Conservation (phyloP, 2,888 invertebrate species). For the Dione juno region DNA sequence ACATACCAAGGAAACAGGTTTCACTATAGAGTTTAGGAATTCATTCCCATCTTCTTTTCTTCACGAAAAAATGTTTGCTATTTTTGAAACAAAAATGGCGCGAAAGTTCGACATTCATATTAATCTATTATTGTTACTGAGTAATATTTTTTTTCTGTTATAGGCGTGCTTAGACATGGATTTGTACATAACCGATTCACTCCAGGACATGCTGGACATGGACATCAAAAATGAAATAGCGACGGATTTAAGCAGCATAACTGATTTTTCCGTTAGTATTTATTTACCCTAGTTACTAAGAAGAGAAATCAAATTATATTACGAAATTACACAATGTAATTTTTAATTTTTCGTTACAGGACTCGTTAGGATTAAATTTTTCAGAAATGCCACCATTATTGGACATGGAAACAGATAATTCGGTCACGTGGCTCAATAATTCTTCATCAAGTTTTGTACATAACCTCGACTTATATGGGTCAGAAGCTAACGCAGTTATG, state of each 20-base stretch:
- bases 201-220: conserved; percentile 95
- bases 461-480: conserved; percentile 87
- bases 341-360: conserved; percentile 63
- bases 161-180: conserved; percentile 85
- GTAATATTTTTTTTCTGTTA: conserved; percentile 50
- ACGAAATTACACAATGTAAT: conserved; percentile 5
- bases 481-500: conserved; percentile 90
- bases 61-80: conserved; percentile 47
- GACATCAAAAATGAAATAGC: conserved; percentile 95
- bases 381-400: conserved; percentile 85
- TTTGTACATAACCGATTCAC: conserved; percentile 87
- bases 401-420: conserved; percentile 87
- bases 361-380: conserved; percentile 85
- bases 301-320: conserved; percentile 1
- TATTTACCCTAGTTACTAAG: neutral
- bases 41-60: conserved; percentile 52
- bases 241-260: conserved; percentile 88
- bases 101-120: conserved; percentile 52
- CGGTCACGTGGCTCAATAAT: conserved; percentile 84
- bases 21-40: conserved; percentile 75
- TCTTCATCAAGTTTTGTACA: conserved; percentile 86
- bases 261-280: conserved; percentile 83
- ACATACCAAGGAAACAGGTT: conserved; percentile 81
- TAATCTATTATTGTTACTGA: neutral
- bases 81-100: conserved; percentile 58